Evolutionary conservation across 2,797 vertebrate genomes (phyloP).

Genomic region (Myripristis murdjan): DNA sequence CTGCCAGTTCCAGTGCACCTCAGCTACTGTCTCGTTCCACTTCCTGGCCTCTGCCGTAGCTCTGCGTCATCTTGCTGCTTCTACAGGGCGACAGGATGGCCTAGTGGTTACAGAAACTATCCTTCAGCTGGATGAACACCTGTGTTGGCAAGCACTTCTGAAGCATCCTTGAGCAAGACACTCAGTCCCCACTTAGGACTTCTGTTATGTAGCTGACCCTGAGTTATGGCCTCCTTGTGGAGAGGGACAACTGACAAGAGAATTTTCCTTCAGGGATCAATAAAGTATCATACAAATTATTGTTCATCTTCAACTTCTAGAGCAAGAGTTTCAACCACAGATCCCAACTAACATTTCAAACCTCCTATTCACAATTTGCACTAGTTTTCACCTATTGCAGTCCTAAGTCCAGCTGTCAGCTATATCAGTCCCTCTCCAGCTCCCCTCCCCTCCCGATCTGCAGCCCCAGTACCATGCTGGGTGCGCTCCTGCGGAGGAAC

Average conservation of each 20-base stretch:
- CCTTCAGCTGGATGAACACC: background rate
- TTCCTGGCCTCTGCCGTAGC: constrained; percentile 42
- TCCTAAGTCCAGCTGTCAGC: background rate
- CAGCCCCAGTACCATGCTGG: constrained; percentile 89
- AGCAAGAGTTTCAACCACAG: too few species aligned
- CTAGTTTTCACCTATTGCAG: background rate
- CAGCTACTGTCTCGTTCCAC: constrained; percentile 5
- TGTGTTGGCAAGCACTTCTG: constrained; percentile 1
- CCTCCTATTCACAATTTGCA: background rate
- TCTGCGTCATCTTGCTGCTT: constrained; percentile 24
- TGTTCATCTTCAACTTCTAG: too few species aligned
- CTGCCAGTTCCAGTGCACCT: background rate
- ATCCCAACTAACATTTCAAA: background rate
- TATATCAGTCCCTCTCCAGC: background rate
- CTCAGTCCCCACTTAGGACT: constrained; percentile 4
- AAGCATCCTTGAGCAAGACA: constrained; percentile 2
- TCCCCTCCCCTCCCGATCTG: background rate
- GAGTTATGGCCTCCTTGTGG: constrained; percentile 22
- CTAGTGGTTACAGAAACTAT: background rate
- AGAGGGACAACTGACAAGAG: constrained; percentile 14
- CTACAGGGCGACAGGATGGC: constrained; percentile 18
- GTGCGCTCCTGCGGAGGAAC: constrained; percentile 92
- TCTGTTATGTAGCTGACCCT: constrained; percentile 23
- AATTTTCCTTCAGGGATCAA: constrained; percentile 8
- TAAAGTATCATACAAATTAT: constrained; percentile 4